Percentiles rank a stretch among this genome's conserved stretches.
Evolutionary conservation across 2,888 invertebrate genomes (phyloP).

Genomic region (Fragum sueziense): DNA sequence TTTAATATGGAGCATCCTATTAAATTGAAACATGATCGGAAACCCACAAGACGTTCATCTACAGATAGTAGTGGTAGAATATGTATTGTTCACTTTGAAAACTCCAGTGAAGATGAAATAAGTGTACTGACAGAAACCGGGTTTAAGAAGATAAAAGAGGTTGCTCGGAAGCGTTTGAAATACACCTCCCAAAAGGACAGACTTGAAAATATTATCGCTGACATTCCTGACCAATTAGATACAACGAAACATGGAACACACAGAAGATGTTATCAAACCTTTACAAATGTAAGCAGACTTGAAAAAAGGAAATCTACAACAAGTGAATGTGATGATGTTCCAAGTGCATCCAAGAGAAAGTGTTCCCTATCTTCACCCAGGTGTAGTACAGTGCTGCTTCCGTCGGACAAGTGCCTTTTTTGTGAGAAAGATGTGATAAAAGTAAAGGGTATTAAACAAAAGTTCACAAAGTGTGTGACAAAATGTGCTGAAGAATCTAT

Average conservation of each 20-base stretch:
- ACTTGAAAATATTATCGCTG: background rate
- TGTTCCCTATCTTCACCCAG: background rate
- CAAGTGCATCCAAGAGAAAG: too few relatives aligned
- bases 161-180: too few relatives aligned
- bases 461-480: slow-evolving; percentile 36
- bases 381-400: slow-evolving; percentile 6
- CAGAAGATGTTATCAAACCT: slow-evolving; percentile 8
- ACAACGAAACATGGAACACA: background rate
- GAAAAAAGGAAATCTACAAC: background rate
- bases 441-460: slow-evolving; percentile 26
- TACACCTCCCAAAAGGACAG: too few relatives aligned
- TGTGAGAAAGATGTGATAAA: slow-evolving; percentile 33
- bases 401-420: slow-evolving; percentile 36
- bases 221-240: background rate
- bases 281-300: background rate
- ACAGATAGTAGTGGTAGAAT: slow-evolving; percentile 1
- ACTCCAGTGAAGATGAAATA: background rate
- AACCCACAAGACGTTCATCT: background rate
- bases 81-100: background rate
- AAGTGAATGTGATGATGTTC: too few relatives aligned
- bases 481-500: slow-evolving; percentile 37
- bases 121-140: too few relatives aligned
- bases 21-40: too few relatives aligned
- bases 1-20: too few relatives aligned
- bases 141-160: too few relatives aligned